Evolutionary conservation across 2,888 invertebrate genomes (phyloP).

Genomic region (Urechis unicinctus): DNA sequence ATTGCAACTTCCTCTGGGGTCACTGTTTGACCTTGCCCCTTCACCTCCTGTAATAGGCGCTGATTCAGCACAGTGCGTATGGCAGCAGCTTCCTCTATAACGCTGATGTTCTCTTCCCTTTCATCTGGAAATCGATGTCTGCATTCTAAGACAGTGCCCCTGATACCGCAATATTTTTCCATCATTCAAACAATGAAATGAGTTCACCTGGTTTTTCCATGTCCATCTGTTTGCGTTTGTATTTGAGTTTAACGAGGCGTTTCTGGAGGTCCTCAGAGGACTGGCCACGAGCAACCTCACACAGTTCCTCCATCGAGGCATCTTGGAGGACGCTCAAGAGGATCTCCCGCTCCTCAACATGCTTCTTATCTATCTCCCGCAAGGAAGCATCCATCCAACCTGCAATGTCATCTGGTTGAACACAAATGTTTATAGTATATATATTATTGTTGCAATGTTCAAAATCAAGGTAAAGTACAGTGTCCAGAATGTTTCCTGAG

Average conservation of each 20-base stretch:
- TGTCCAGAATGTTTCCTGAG: background rate
- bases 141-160: too few relatives aligned
- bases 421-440: too few relatives aligned
- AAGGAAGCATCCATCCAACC: slow-evolving; percentile 31
- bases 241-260: slow-evolving; percentile 42
- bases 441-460: too few relatives aligned
- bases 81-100: slow-evolving; percentile 44
- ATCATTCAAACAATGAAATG: background rate
- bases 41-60: slow-evolving; percentile 12
- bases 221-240: slow-evolving; percentile 29
- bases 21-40: slow-evolving; percentile 4
- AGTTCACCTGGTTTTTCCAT: slow-evolving; percentile 26
- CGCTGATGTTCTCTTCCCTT: slow-evolving; percentile 30
- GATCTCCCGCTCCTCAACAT: slow-evolving; percentile 37
- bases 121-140: slow-evolving; percentile 32
- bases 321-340: slow-evolving; percentile 39
- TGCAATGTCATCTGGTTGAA: slow-evolving; percentile 11
- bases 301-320: slow-evolving; percentile 37
- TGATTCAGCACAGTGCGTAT: slow-evolving; percentile 28
- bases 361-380: slow-evolving; percentile 32
- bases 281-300: slow-evolving; percentile 31
- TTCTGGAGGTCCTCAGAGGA: slow-evolving; percentile 40
- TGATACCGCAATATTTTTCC: too few relatives aligned
- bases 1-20: slow-evolving; percentile 18
- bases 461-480: background rate